phyloP scores from a whole-genome alignment of 2,888 invertebrate genomes.

The Heteropelma amictum region DNA sequence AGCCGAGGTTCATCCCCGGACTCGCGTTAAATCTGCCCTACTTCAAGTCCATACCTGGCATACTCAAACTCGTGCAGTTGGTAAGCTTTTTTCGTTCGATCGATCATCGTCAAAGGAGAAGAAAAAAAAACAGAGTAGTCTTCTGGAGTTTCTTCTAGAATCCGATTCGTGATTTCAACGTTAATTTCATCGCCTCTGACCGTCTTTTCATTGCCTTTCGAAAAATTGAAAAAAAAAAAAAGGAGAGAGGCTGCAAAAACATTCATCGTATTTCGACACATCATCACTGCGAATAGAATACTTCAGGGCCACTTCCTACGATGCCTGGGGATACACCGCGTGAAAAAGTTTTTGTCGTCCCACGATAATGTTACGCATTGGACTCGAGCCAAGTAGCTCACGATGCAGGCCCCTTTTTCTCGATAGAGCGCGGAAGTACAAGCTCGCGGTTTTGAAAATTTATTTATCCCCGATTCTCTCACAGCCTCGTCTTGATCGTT shows the following conservation, averaged over 20 bases:
- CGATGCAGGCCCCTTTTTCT: slow-evolving; percentile 22
- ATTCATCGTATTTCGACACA: neutral
- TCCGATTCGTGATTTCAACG: too few relatives aligned
- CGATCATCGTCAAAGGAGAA: too few relatives aligned
- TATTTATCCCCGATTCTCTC: slow-evolving; percentile 34
- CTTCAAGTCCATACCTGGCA: slow-evolving; percentile 89
- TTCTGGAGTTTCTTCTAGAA: too few relatives aligned
- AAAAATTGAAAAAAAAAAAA: neutral
- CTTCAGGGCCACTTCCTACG: slow-evolving; percentile 27
- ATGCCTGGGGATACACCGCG: slow-evolving; percentile 40
- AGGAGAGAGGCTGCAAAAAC: neutral
- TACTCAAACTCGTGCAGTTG: slow-evolving; percentile 89
- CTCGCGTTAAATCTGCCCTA: slow-evolving; percentile 88
- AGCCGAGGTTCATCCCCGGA: slow-evolving; percentile 82
- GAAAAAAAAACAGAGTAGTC: too few relatives aligned
- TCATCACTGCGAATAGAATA: slow-evolving; percentile 24
- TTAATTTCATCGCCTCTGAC: too few relatives aligned
- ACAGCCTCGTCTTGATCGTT: neutral
- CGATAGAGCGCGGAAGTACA: slow-evolving; percentile 32
- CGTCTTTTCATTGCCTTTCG: too few relatives aligned
- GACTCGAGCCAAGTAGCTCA: slow-evolving; percentile 47
- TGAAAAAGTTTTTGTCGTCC: slow-evolving; percentile 30
- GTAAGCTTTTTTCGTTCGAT: slow-evolving; percentile 82
- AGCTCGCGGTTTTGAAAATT: slow-evolving; percentile 29
- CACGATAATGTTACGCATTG: slow-evolving; percentile 56